Base-by-base conservation (phyloP, 2,113 vertebrate species). In the Clarias magur region DNA sequence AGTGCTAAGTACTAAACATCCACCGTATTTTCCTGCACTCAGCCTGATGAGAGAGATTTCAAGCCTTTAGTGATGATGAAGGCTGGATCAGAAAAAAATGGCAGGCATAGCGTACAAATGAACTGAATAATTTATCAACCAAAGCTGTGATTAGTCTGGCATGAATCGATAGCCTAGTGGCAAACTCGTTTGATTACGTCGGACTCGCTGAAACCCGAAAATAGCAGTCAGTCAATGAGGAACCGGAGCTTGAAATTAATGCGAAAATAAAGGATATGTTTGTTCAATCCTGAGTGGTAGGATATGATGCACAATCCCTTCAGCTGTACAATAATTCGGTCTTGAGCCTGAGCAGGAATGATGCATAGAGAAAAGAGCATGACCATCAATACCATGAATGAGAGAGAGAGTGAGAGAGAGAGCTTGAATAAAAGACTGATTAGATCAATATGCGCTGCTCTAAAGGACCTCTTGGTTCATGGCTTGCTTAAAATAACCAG, bases 71-170 rank as follows among this genome's bases (percentile, higher is more conserved):
- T 80, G 65, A 75, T 80, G 65, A 57, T 25, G 30, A 82, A 76
- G 82, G 82, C 82, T 75, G 79, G 72, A 82, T 85, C 38, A 59
- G 68, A 16, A 68, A 76, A 42, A 73, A 62, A 57, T 34, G 56
- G 27, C 56, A 63, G 67, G 80, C 57, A 78, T 38, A 62, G 11
- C 21, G 30, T 59, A 42, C 68, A 87, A 89, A 85, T 84, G 57
- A 87, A 85, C 63, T 81, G 83, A 82, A 87, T 85, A 85, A 87
- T 87, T 89, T 82, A 87, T 87, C 88, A 89, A 82, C 67, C 34
- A 48, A 89, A 86, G 27, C 62, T 70, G 82, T 86, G 63, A 84
- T 86, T 84, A 79, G 78, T 87, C 82, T 67, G 78, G 70, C 63
- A 83, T 82, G 68, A 85, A 87, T 87, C 78, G 73, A 89, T 78